Evolutionary conservation across 1,140 invertebrate species (phyloP).

Genomic region (Spodoptera litura): DNA sequence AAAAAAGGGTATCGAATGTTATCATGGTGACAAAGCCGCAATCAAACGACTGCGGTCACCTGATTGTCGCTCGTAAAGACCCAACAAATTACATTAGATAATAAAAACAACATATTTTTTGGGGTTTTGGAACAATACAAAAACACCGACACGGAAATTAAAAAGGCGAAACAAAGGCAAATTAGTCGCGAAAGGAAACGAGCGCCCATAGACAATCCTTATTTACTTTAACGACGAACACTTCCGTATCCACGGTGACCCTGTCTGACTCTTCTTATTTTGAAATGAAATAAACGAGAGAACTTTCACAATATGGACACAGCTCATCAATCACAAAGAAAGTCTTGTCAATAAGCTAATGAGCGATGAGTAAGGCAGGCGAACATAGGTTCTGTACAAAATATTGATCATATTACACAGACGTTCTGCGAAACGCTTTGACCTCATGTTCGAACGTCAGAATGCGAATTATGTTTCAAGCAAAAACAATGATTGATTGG

Average conservation of each 20-base stretch:
- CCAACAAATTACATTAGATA: conserved; percentile 60
- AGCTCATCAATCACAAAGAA: neutral
- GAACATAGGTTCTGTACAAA: too few relatives aligned
- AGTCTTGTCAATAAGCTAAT: too few relatives aligned
- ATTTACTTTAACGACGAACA: conserved; percentile 69
- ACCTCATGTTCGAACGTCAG: too few relatives aligned
- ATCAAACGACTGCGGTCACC: neutral
- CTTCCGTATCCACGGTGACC: conserved; percentile 54
- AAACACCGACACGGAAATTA: conserved; percentile 79
- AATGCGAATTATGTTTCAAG: too few relatives aligned
- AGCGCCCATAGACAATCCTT: conserved; percentile 58
- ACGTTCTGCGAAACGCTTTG: too few relatives aligned
- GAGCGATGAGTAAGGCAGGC: too few relatives aligned
- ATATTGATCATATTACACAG: too few relatives aligned
- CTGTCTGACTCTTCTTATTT: neutral
- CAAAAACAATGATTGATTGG: too few relatives aligned
- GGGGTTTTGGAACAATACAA: conserved; percentile 65
- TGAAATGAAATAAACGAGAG: neutral
- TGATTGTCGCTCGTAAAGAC: neutral
- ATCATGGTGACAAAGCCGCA: neutral
- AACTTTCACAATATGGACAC: neutral
- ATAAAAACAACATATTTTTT: conserved; percentile 68
- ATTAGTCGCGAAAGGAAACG: conserved; percentile 74
- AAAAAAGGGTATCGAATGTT: neutral
- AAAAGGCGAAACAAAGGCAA: conserved; percentile 78